Evolutionary conservation across 2,113 vertebrate species (phyloP), one percentile per base, ranked within the genome.

Genomic region (Diphyllodes magnificus): DNA sequence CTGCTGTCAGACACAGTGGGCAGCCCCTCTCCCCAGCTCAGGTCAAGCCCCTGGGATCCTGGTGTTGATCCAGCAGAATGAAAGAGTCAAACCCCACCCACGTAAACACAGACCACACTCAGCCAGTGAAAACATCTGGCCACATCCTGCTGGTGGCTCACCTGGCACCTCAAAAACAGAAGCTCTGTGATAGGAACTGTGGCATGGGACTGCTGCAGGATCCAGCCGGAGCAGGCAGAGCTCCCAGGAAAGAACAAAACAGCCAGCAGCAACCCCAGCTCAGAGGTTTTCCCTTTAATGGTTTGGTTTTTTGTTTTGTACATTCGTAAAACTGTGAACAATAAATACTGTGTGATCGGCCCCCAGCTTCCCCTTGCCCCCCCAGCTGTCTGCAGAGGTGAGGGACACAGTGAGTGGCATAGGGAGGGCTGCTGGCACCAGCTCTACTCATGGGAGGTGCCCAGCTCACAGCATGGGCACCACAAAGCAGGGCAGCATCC

Each of bases 281-380:
- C 0, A 0, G 73, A 96, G 77, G 16, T 90, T 93, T 92, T 88
- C 82, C 42, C 35, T 97, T 97, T 97, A 97, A 97, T 97, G 91
- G 94, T 95, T 95, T 96, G 85, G 35, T 71, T 92, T 92, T 96
- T 90, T 81, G 56, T 96, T 96, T 98, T 97, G 97, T 97, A 97
- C 96, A 92, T 96, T 94, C 95, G 85, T 96, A 82, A 64, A 92
- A 88, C 39, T 56, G 90, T 96, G 96, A 97, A 92, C 92, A 84
- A 96, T 95, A 97, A 97, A 97, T 96, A 97, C 61, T 72, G 78
- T 17, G 45, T 81, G 96, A 87, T 75, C 0, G 0, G 37, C 69
- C 66, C 75, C 54, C 61, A 22, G 39, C 35, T 65, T 53, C 60
- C 7, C 15, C 59, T 35, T 35, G 10, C 10, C 30, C 50, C 49